Conservation (phyloP, 1,140 invertebrate species). For the Brachionus rubens region DNA sequence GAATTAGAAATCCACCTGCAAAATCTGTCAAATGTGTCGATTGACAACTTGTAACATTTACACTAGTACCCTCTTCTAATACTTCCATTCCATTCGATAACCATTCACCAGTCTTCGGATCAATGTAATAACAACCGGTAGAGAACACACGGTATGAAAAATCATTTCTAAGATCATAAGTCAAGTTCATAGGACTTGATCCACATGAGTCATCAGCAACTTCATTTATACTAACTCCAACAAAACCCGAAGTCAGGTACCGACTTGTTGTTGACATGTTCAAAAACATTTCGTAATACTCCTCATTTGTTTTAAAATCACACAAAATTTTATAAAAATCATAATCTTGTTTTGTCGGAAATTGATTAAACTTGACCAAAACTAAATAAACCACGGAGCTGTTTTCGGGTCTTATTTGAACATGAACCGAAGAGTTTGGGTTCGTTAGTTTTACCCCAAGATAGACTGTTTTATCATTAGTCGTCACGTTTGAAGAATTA, state of each 20-base stretch:
- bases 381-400: background rate
- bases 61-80: constrained; percentile 47
- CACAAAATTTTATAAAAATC: constrained; percentile 4
- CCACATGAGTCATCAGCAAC: background rate
- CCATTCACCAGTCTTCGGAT: background rate
- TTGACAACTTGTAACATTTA: constrained; percentile 50
- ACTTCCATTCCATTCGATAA: background rate
- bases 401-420: background rate
- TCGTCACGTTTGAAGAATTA: background rate
- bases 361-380: background rate
- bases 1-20: constrained; percentile 57
- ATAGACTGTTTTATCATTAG: background rate
- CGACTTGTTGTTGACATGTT: background rate
- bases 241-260: too few species aligned
- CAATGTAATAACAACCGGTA: constrained; percentile 26
- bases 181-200: background rate
- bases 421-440: background rate
- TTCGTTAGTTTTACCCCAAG: background rate
- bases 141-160: constrained; percentile 10
- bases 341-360: background rate
- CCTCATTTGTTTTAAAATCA: background rate
- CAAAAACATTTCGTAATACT: background rate
- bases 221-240: background rate
- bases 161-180: background rate
- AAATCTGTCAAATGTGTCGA: constrained; percentile 60